A percentile compares a stretch with the other conserved stretches of the same genome.
Evolutionary conservation across 2,113 vertebrate species (phyloP).

Genomic region (Merops nubicus): DNA sequence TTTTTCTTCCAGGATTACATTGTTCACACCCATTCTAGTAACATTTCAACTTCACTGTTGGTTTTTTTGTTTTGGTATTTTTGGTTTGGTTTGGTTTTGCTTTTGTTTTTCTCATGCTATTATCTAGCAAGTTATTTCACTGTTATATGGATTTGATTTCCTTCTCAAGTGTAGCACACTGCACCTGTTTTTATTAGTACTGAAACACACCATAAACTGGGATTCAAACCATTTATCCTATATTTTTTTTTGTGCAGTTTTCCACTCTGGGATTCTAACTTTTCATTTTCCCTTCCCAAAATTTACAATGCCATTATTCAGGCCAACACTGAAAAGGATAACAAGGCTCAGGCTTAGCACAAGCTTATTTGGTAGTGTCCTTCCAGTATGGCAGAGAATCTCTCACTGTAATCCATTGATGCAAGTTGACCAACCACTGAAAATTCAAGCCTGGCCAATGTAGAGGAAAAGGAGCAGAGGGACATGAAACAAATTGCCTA

Average conservation of each 20-base stretch:
- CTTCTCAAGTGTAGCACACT: not conserved
- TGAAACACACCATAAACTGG: not conserved
- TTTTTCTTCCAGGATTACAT: not conserved
- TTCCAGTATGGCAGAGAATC: not conserved
- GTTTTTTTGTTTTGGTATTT: no score
- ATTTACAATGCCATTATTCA: not conserved
- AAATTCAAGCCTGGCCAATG: not conserved
- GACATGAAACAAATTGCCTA: not conserved
- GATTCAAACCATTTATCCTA: not conserved
- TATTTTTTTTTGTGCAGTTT: not conserved
- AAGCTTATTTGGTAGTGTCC: not conserved
- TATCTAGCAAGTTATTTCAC: not conserved
- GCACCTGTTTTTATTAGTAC: not conserved
- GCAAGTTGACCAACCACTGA: not conserved
- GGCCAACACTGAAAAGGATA: not conserved
- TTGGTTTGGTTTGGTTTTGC: no score
- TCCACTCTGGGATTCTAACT: not conserved
- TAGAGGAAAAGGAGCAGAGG: not conserved
- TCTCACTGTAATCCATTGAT: not conserved
- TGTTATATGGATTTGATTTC: not conserved
- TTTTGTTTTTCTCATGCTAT: not conserved
- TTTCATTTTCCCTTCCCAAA: not conserved
- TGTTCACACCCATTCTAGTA: not conserved
- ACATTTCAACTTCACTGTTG: not conserved
- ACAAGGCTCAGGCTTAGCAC: not conserved